Base-by-base conservation (phyloP, 2,888 invertebrate genomes). In the Melieria crassipennis region DNA sequence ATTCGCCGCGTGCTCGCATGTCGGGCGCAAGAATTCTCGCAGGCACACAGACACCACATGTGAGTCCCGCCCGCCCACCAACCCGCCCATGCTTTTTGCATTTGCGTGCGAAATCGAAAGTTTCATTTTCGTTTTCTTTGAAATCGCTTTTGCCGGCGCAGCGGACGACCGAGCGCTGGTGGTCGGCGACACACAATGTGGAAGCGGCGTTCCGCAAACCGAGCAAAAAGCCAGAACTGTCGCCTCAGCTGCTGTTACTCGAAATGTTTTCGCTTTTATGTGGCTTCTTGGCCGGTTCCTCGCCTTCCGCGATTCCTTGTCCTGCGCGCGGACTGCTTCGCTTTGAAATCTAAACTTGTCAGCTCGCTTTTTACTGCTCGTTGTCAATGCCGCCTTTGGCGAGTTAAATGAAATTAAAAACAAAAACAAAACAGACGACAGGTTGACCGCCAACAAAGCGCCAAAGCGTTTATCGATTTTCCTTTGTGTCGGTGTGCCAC, bases 121-220 rank as follows among this genome's bases (percentile, higher is more conserved):
- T 71, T 67, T 68, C 57, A 63, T 65, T 65, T 70, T 65, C 70
- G 30, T 63, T 55, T 58, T 75, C 78, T 76, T 68, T 70, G 79
- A 77, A 81, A 79, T 79, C 72, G 81, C 75, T 75, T 76, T 75
- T 56, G 5, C 58, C 50, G 50, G 43, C 45, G 58, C 50, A 58
- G 67, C 57, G 64, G 56, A 16, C 56, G 48, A 13, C 52, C 69
- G 52, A 52, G 50, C 13, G 65, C 61, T 64, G 66, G 55, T 65
- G 65, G 56, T 67, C 67, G 61, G 16, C 43, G 13, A 48, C 13
- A 42, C 50, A 4, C 13, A 64, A 64, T 52, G 42, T 52, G n/a
- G 50, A 4, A 42, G 43, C 42, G 30, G 10, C 43, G n/a, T 58
- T 43, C 42, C 61, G 46, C 61, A 46, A 61, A 61, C 43, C 42